Base-by-base conservation (phyloP, 2,888 invertebrate genomes). In the Pollenia labialis region DNA sequence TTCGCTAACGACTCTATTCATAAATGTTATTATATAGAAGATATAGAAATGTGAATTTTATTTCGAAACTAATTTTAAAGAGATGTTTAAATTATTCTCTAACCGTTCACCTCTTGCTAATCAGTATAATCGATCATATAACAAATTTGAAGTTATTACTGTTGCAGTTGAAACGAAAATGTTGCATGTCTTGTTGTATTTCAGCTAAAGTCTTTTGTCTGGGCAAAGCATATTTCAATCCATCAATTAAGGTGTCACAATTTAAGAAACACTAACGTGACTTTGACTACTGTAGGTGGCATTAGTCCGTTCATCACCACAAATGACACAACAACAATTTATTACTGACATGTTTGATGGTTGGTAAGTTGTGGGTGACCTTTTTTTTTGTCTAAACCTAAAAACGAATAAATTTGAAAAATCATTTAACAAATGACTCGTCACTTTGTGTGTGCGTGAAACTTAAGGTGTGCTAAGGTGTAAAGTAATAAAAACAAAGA, bases 191-290 rank as follows among this genome's bases (percentile, higher is more conserved):
- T 18, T 46, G 18, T 62, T 16, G 16, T 14, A 6, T 3, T 46
- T 10, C 9, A 60, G 11, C 23, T 56, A 12, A 56, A 56, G 11
- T 12, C 10, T 58, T 46, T 23, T 6, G 46, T 50, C 14, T 40
- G 58, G 14, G 14, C 48, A 6, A 42, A 60, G 52, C 44, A 69
- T 44, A 60, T 74, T 44, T 23, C 11, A 72, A 84, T 84, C 84
- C 79, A 84, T 84, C 84, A 85, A 52, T 68, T 11, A 60, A 83
- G 69, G 54, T 83, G 81, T 81, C 81, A 77, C 54, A 58, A 64
- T 68, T 54, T 14, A 52, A 23, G 52, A 40, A 44, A 66, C 58
- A 46, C 12, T 89, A 89, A 91, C 91, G 91, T 91, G 91, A 91
- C 91, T 90, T 87, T 88, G 84, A 50, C 87, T 84, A 80, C 79